These are phyloP conservation scores for Todiramphus chloris DNA, from an alignment of 2,113 vertebrate genomes.

Conservation along the genomic window DNA sequence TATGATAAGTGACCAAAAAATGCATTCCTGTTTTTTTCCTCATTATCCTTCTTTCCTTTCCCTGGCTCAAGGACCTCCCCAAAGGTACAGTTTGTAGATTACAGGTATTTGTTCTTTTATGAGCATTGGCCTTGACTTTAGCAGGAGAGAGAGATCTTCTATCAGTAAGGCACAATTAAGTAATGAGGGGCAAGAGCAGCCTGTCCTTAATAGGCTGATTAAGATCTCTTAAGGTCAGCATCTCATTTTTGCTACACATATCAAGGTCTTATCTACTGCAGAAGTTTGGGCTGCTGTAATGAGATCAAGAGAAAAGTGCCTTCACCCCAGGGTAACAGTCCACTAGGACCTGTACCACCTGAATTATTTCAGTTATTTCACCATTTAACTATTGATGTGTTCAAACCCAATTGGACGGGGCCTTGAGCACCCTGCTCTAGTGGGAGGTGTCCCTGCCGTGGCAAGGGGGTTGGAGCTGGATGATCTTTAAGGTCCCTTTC, in stretches of 20 bases:
- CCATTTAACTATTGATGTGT: too few species aligned
- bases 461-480: too few species aligned
- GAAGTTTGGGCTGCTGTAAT: background rate
- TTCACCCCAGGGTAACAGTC: background rate
- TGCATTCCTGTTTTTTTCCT: background rate
- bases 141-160: background rate
- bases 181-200: background rate
- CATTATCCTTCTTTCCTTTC: background rate
- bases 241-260: background rate
- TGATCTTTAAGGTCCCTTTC: too few species aligned
- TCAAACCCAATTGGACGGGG: too few species aligned
- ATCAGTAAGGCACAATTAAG: background rate
- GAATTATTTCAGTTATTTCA: background rate
- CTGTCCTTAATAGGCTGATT: background rate
- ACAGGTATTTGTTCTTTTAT: background rate
- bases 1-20: background rate
- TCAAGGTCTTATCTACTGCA: background rate
- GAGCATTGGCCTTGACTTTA: background rate
- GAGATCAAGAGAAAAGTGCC: background rate
- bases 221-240: background rate
- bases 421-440: too few species aligned
- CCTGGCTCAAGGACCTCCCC: background rate
- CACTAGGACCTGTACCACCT: background rate
- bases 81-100: background rate
- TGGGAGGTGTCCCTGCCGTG: too few species aligned